These are phyloP conservation scores for Labeo rohita DNA, from an alignment of 2,113 vertebrate species.

Conservation along the genomic window DNA sequence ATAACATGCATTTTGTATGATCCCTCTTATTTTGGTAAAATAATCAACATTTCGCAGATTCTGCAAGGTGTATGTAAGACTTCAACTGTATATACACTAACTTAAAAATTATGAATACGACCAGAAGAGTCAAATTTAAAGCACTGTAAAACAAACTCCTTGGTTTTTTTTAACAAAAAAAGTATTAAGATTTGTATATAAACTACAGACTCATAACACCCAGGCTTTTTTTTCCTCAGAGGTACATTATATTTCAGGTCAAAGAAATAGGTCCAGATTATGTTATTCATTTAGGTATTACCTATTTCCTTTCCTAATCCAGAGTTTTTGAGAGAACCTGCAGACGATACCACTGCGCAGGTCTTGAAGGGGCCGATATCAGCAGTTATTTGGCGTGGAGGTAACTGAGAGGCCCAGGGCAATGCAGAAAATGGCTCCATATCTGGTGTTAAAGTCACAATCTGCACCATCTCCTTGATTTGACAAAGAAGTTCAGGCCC, in stretches of 20 bases:
- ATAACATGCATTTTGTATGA: too few relatives aligned
- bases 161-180: too few relatives aligned
- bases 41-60: too few relatives aligned
- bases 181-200: too few relatives aligned
- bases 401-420: constrained; percentile 72
- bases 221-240: too few relatives aligned
- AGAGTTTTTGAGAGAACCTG: constrained; percentile 67
- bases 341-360: constrained; percentile 72
- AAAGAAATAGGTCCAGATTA: not conserved
- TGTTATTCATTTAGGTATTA: constrained; percentile 17
- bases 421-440: constrained; percentile 71
- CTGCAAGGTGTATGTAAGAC: too few relatives aligned
- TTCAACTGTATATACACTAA: too few relatives aligned
- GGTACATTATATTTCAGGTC: not conserved
- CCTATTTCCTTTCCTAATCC: constrained; percentile 75
- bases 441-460: constrained; percentile 71
- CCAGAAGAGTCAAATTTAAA: too few relatives aligned
- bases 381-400: constrained; percentile 61
- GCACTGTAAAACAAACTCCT: too few relatives aligned
- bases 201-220: too few relatives aligned
- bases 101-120: too few relatives aligned
- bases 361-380: constrained; percentile 72
- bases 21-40: too few relatives aligned
- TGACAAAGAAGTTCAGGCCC: constrained; percentile 74
- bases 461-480: constrained; percentile 67